Evolutionary conservation across 2,797 vertebrate species (phyloP), one percentile per base, ranked within the genome.

Genomic region (Lithobates pipiens): DNA sequence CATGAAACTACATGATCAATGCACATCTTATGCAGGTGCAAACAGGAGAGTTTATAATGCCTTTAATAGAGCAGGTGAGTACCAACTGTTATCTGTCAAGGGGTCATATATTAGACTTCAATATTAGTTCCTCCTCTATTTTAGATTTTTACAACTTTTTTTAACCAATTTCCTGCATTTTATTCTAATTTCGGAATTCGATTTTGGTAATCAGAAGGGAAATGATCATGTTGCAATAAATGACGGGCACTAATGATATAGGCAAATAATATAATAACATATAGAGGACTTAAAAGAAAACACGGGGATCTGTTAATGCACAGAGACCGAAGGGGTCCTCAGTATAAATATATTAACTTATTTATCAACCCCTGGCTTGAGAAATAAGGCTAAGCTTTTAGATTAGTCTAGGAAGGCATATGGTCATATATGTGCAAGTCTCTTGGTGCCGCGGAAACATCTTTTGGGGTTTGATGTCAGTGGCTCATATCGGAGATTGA

Each of bases 321-420:
- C n/a, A 25, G 50, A 39, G 32, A 72, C 39, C 46, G 67, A n/a
- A 50, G 67, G 68, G 44, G 65, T 50, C 5, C 36, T 36, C 79
- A 65, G 46, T 21, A 36, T 42, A 44, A 82, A 82, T 74, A 63
- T 63, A 82, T 74, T 44, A 82, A 65, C 63, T 65, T 65, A 82
- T 82, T 75, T 74, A 82, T 82, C 80, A 73, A 74, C 57, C 54
- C 65, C 80, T 75, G 80, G 71, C 70, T 65, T 21, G 10, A 34
- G 61, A 34, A 63, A 21, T 71, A 57, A 80, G 16, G 78, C 63
- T 50, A 54, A 80, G 3, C 36, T 4, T 25, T 34, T 32, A n/a
- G 77, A 50, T 69, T 50, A 70, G 44, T 44, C 78, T 54, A 29
- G 34, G 44, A 61, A 57, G 18, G 68, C 27, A 46, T 10, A 5